Evolutionary conservation across 2,797 vertebrate species (phyloP).

Genomic region (Rhinophrynus dorsalis): DNA sequence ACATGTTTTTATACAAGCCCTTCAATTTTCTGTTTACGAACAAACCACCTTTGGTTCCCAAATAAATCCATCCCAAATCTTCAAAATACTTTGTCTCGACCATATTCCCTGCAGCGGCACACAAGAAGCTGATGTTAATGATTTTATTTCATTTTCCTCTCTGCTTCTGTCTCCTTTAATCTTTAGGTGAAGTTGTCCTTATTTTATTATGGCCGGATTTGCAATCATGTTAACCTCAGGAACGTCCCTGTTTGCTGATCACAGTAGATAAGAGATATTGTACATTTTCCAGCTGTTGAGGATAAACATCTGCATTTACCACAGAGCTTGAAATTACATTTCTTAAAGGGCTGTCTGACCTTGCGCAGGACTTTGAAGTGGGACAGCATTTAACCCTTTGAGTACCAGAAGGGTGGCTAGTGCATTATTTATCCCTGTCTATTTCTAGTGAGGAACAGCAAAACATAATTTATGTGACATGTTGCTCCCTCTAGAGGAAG

Average conservation of each 20-base stretch:
- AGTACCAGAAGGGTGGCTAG: no score
- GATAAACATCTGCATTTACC: conserved; percentile 45
- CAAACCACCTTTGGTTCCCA: conserved; percentile 32
- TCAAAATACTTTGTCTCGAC: conserved; percentile 23
- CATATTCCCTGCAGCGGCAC: conserved; percentile 22
- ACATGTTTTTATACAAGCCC: conserved; percentile 27
- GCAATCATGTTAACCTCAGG: conserved; percentile 48
- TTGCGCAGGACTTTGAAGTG: conserved; percentile 39
- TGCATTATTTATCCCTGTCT: no score
- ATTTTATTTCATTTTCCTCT: conserved; percentile 39
- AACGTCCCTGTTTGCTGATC: conserved; percentile 46
- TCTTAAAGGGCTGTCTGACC: conserved; percentile 27
- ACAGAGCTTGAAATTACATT: conserved; percentile 36
- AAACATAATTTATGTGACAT: background rate
- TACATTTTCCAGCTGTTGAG: conserved; percentile 45
- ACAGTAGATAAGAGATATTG: conserved; percentile 35
- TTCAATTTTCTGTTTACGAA: conserved; percentile 36
- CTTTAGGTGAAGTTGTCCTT: conserved; percentile 41
- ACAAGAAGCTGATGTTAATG: conserved; percentile 1
- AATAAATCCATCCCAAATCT: conserved; percentile 8
- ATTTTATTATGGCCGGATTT: conserved; percentile 46
- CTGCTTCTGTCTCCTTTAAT: conserved; percentile 49
- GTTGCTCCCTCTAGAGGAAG: conserved; percentile 20
- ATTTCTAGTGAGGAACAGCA: background rate
- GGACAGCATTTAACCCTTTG: conserved; percentile 16